phyloP scores from a whole-genome alignment of 2,888 invertebrate genomes.

The Adineta ricciae region DNA sequence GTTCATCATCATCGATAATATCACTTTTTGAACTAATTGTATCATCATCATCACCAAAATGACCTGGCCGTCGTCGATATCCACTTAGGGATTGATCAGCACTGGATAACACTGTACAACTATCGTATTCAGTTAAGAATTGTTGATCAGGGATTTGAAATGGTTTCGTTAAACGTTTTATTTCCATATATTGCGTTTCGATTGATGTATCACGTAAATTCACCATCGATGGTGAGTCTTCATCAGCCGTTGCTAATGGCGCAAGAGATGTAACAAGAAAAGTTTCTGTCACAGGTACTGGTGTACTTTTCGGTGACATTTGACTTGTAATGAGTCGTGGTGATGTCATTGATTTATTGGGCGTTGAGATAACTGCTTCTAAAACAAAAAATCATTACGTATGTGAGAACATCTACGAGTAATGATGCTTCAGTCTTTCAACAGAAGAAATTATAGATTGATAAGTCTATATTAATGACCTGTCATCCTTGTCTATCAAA shows the following conservation, averaged over 20 bases:
- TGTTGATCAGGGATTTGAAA: background rate
- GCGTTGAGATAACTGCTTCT: background rate
- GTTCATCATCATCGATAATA: constrained; percentile 14
- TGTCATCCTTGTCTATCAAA: too few species aligned
- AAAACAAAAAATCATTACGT: too few species aligned
- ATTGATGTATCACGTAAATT: constrained; percentile 4
- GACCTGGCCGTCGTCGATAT: background rate
- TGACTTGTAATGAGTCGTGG: background rate
- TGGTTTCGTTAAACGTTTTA: background rate
- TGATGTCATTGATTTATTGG: background rate
- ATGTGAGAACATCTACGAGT: too few species aligned
- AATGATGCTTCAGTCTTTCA: too few species aligned
- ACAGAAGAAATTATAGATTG: too few species aligned
- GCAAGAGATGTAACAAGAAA: background rate
- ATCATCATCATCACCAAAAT: background rate
- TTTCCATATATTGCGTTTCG: constrained; percentile 7
- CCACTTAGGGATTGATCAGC: constrained; percentile 7
- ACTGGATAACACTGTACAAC: constrained; percentile 11
- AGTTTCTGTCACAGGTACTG: background rate
- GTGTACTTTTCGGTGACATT: background rate
- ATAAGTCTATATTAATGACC: too few species aligned
- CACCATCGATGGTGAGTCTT: background rate
- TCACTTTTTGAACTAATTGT: background rate
- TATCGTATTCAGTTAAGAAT: constrained; percentile 13
- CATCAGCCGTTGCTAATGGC: background rate